Conservation (phyloP, 2,888 invertebrate species). For the Heliconius hortense region DNA sequence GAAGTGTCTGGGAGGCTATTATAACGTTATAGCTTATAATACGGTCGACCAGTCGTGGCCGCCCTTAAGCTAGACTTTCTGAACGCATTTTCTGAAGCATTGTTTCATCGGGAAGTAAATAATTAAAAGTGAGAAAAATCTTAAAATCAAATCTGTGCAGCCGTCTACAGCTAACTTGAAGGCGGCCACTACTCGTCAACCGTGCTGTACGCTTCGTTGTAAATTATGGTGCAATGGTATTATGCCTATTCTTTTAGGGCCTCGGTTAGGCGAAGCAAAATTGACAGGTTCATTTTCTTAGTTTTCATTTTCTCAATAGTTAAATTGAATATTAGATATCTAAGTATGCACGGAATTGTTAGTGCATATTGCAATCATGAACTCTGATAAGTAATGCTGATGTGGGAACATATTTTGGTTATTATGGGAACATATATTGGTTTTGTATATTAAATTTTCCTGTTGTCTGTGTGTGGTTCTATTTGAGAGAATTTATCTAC, state of each 20-base stretch:
- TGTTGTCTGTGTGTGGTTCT: conserved; percentile 3
- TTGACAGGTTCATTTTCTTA: conserved; percentile 64
- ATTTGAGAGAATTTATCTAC: background rate
- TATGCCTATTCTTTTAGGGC: conserved; percentile 66
- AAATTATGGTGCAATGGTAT: conserved; percentile 77
- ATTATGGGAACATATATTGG: conserved; percentile 27
- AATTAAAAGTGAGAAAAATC: background rate
- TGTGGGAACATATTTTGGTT: conserved; percentile 25
- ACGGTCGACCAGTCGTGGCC: background rate
- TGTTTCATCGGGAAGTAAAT: background rate
- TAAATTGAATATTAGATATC: conserved; percentile 35
- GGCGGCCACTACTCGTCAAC: background rate
- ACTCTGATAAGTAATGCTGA: conserved; percentile 5
- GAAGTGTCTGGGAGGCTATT: conserved; percentile 78
- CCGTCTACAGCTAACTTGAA: background rate
- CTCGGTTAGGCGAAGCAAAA: conserved; percentile 58
- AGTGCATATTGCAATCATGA: conserved; percentile 24
- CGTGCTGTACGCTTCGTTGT: conserved; percentile 63
- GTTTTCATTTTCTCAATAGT: conserved; percentile 31
- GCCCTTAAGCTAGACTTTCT: background rate
- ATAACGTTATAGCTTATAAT: conserved; percentile 68
- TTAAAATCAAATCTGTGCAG: background rate
- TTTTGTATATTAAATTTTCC: conserved; percentile 27
- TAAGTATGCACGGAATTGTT: conserved; percentile 1
- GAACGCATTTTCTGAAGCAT: too few species aligned